Percentiles rank a stretch among this genome's conserved stretches.
Conservation (phyloP, 2,797 vertebrate genomes). For the Alosa sapidissima region DNA sequence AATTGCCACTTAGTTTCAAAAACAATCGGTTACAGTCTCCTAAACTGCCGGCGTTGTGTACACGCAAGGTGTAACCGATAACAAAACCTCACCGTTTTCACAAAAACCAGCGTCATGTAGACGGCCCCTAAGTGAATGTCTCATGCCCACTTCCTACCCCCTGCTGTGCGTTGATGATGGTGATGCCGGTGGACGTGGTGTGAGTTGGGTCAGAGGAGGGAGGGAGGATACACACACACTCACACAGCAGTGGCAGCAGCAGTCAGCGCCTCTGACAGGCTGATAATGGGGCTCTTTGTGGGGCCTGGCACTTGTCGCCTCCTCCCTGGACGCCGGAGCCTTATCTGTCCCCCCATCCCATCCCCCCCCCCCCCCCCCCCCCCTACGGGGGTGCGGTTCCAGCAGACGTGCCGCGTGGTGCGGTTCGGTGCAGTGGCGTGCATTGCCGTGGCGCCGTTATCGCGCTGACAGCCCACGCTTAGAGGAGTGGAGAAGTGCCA, state of each 20-base stretch:
- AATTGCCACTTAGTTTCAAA: too few relatives aligned
- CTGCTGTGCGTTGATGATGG: neutral
- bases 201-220: slow-evolving; percentile 26
- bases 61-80: too few relatives aligned
- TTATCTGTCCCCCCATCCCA: slow-evolving; percentile 50
- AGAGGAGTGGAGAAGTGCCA: slow-evolving; percentile 57
- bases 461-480: slow-evolving; percentile 61
- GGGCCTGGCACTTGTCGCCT: slow-evolving; percentile 36
- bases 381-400: slow-evolving; percentile 27
- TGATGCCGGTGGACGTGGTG: slow-evolving; percentile 16
- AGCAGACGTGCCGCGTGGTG: slow-evolving; percentile 29
- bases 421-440: neutral
- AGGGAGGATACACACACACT: neutral
- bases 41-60: too few relatives aligned
- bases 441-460: slow-evolving; percentile 48
- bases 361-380: neutral
- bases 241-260: slow-evolving; percentile 26
- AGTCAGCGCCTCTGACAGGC: slow-evolving; percentile 68
- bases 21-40: too few relatives aligned
- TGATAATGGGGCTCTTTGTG: slow-evolving; percentile 72
- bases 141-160: neutral
- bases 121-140: slow-evolving; percentile 1
- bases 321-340: slow-evolving; percentile 50
- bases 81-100: too few relatives aligned
- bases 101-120: too few relatives aligned